Conservation (phyloP, 2,888 invertebrate genomes). For the Dioctria linearis region DNA sequence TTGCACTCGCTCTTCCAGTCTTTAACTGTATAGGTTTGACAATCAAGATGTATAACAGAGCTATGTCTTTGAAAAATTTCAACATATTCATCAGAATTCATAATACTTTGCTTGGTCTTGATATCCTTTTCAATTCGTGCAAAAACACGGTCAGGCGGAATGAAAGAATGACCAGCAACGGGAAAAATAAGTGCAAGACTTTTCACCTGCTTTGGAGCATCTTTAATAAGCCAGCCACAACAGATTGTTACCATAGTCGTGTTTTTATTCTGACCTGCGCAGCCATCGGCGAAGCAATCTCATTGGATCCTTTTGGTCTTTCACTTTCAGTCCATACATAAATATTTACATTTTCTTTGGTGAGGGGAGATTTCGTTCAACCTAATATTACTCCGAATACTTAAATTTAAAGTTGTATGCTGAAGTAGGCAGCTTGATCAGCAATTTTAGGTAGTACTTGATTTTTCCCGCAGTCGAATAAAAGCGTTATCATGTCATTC, state of each 20-base stretch:
- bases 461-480: too few relatives aligned
- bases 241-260: neutral
- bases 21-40: neutral
- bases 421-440: neutral
- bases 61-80: neutral
- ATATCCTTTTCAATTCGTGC: neutral
- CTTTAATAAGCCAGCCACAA: neutral
- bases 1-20: neutral
- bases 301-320: neutral
- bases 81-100: neutral
- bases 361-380: neutral
- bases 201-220: neutral
- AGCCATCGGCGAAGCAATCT: neutral
- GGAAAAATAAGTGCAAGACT: constrained; percentile 22
- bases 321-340: neutral
- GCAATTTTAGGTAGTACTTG: neutral
- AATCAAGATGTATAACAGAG: neutral
- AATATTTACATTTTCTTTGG: neutral
- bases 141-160: constrained; percentile 29
- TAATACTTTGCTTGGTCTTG: neutral
- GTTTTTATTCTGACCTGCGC: neutral
- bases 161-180: constrained; percentile 25
- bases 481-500: too few relatives aligned
- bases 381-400: neutral
- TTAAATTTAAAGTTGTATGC: neutral